Conservation (phyloP, 1,140 invertebrate genomes). For the Hestina assimilis region DNA sequence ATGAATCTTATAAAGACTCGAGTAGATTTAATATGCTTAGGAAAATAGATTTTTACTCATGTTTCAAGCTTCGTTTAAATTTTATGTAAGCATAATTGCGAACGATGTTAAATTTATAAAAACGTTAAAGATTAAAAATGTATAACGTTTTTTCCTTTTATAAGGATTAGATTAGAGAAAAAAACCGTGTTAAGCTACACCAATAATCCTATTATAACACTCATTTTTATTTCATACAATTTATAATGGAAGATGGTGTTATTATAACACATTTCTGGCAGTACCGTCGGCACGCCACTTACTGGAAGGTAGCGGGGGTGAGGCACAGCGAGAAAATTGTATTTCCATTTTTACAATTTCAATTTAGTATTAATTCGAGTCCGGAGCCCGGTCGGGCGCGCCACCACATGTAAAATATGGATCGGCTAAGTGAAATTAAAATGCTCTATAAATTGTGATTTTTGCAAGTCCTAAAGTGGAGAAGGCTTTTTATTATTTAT, state of each 20-base stretch:
- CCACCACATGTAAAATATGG: conserved; percentile 78
- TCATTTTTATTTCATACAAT: conserved; percentile 21
- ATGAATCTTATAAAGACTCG: conserved; percentile 71
- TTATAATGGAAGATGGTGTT: conserved; percentile 46
- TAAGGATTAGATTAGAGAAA: conserved; percentile 4
- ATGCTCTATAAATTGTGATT: conserved; percentile 78
- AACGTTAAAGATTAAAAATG: neutral
- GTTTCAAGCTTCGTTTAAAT: conserved; percentile 8
- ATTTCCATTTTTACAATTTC: conserved; percentile 79
- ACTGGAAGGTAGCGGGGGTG: conserved; percentile 44
- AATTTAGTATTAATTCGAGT: conserved; percentile 78
- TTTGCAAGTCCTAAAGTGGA: conserved; percentile 78
- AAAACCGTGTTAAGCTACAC: conserved; percentile 11
- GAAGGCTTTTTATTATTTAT: conserved; percentile 78
- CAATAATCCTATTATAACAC: conserved; percentile 16
- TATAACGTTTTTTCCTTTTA: neutral
- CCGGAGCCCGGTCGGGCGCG: conserved; percentile 60
- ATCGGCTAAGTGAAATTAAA: conserved; percentile 78
- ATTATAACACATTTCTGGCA: conserved; percentile 65
- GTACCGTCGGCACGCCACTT: conserved; percentile 41
- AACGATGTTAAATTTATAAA: neutral
- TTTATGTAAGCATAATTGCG: conserved; percentile 3
- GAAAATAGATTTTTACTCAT: conserved; percentile 22
- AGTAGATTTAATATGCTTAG: conserved; percentile 55
- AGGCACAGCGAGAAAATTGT: conserved; percentile 74